Percentiles rank a stretch among this genome's conserved stretches.
Conservation (phyloP, 2,888 invertebrate genomes). For the Drosophila pegasa region DNA sequence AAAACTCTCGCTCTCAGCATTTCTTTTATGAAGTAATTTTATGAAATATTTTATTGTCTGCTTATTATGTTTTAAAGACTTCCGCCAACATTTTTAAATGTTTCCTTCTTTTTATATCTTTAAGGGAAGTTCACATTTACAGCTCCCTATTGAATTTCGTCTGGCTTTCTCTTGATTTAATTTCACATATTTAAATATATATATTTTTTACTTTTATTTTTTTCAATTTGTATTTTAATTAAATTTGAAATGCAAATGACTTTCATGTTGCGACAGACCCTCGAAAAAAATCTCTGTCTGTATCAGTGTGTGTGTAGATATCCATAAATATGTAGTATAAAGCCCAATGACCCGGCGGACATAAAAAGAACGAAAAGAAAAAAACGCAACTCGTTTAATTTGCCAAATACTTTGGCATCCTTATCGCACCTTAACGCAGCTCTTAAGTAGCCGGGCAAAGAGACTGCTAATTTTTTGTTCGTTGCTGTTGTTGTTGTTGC, state of each 20-base stretch:
- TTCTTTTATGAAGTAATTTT: slow-evolving; percentile 8
- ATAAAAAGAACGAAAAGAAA: slow-evolving; percentile 36
- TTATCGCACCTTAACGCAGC: slow-evolving; percentile 73
- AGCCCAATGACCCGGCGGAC: slow-evolving; percentile 46
- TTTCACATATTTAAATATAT: slow-evolving; percentile 2
- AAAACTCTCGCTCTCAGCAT: neutral
- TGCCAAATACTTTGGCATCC: slow-evolving; percentile 69
- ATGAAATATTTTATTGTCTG: slow-evolving; percentile 29
- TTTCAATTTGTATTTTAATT: slow-evolving; percentile 67
- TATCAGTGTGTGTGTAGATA: neutral
- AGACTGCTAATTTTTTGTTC: slow-evolving; percentile 69
- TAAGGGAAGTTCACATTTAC: slow-evolving; percentile 28
- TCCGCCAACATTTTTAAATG: slow-evolving; percentile 28
- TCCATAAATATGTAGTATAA: slow-evolving; percentile 39
- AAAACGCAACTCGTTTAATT: slow-evolving; percentile 61
- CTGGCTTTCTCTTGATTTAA: slow-evolving; percentile 31
- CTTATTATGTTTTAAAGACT: slow-evolving; percentile 39
- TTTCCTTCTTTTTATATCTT: slow-evolving; percentile 2
- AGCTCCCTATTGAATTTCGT: slow-evolving; percentile 33
- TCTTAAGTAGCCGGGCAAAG: slow-evolving; percentile 66
- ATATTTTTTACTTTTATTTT: slow-evolving; percentile 8
- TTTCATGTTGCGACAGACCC: slow-evolving; percentile 31
- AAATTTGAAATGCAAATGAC: slow-evolving; percentile 64
- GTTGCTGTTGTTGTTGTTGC: slow-evolving; percentile 51
- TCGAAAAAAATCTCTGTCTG: slow-evolving; percentile 1